Percentiles rank a stretch among this genome's conserved stretches.
phyloP scores from a whole-genome alignment of 1,140 invertebrate species.

The Vanessa tameamea region DNA sequence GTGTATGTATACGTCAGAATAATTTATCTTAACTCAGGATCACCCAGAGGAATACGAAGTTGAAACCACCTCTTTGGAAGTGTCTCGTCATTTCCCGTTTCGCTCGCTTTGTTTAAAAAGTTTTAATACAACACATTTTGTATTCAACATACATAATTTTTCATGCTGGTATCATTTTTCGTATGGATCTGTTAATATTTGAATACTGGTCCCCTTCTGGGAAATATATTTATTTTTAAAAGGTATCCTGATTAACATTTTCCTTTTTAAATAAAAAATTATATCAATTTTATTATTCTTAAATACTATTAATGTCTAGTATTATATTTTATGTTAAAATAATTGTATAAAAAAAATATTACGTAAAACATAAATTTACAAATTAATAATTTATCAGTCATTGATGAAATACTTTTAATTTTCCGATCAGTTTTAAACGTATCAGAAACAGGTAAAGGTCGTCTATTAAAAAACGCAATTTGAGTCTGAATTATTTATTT shows the following conservation, averaged over 20 bases:
- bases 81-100: conserved; percentile 30
- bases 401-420: too few relatives aligned
- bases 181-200: background rate
- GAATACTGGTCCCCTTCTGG: background rate
- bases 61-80: conserved; percentile 29
- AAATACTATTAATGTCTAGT: background rate
- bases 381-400: too few relatives aligned
- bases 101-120: conserved; percentile 28
- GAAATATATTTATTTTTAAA: background rate
- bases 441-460: too few relatives aligned
- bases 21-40: conserved; percentile 43
- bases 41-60: conserved; percentile 41
- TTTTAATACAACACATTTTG: conserved; percentile 22
- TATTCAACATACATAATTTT: conserved; percentile 21
- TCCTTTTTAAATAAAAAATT: background rate
- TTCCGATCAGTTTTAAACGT: too few relatives aligned
- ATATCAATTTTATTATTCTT: background rate
- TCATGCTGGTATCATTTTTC: background rate
- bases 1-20: conserved; percentile 46
- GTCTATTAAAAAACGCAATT: too few relatives aligned
- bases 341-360: too few relatives aligned
- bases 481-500: too few relatives aligned
- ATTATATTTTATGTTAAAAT: too few relatives aligned
- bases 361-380: too few relatives aligned
- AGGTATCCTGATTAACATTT: background rate